phyloP scores from a whole-genome alignment of 2,888 invertebrate species.

The Epistrophe grossulariae region DNA sequence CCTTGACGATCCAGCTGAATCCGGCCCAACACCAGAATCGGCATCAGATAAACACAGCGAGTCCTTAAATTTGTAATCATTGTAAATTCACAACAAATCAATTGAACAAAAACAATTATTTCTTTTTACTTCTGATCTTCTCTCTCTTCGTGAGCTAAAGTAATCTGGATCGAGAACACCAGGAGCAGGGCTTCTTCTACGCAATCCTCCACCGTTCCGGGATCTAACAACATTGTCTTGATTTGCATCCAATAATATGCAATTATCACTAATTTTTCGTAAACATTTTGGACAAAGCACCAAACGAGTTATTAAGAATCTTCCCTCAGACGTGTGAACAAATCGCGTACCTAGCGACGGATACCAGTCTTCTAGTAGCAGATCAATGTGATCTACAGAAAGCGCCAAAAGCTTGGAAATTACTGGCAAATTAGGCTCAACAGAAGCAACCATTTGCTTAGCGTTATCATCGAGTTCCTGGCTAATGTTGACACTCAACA shows the following conservation, averaged over 20 bases:
- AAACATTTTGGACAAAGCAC: conserved; percentile 97
- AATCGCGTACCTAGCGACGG: conserved; percentile 98
- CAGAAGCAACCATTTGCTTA: conserved; percentile 79
- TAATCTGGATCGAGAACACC: conserved; percentile 61
- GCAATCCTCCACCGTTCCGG: conserved; percentile 51
- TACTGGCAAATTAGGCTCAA: conserved; percentile 91
- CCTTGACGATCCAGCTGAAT: conserved; percentile 91
- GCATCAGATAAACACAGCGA: conserved; percentile 91
- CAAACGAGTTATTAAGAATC: conserved; percentile 95
- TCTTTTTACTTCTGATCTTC: conserved; percentile 78
- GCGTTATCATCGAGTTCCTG: conserved; percentile 85
- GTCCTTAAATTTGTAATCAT: conserved; percentile 82
- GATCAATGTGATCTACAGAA: conserved; percentile 97
- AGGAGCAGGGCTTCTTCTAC: conserved; percentile 51
- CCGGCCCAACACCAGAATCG: conserved; percentile 94
- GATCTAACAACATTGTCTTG: conserved; percentile 53
- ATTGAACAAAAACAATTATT: neutral
- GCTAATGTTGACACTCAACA: conserved; percentile 84
- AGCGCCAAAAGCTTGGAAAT: conserved; percentile 93
- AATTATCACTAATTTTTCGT: conserved; percentile 81
- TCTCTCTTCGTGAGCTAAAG: conserved; percentile 78
- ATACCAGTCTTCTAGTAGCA: conserved; percentile 99
- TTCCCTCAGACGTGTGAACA: conserved; percentile 98
- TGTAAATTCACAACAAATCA: neutral
- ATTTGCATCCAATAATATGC: conserved; percentile 47